Evolutionary conservation across 1,140 invertebrate genomes (phyloP).

Genomic region (Hermetia illucens): DNA sequence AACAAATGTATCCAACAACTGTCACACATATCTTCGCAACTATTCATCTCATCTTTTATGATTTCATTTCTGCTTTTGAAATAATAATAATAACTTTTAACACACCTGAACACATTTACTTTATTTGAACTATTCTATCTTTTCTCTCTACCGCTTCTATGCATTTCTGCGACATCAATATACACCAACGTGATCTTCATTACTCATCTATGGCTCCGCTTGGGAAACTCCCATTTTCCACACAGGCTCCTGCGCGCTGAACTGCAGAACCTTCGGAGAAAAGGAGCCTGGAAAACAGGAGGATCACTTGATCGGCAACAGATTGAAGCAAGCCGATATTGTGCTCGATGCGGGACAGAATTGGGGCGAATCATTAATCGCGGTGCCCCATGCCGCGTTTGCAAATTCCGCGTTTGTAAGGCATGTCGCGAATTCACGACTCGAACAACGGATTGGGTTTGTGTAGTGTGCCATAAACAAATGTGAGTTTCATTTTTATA

Average conservation of each 20-base stretch:
- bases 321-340: constrained; percentile 40
- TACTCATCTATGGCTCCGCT: too few relatives aligned
- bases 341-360: constrained; percentile 51
- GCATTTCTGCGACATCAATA: too few relatives aligned
- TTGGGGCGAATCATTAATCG: constrained; percentile 61
- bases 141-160: too few relatives aligned
- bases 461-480: constrained; percentile 57
- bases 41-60: too few relatives aligned
- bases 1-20: too few relatives aligned
- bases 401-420: constrained; percentile 57
- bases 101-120: too few relatives aligned
- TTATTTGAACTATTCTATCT: too few relatives aligned
- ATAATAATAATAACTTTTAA: too few relatives aligned
- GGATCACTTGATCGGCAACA: constrained; percentile 18
- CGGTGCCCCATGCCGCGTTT: constrained; percentile 51
- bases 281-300: constrained; percentile 37
- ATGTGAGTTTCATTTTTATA: constrained; percentile 42
- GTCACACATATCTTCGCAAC: too few relatives aligned
- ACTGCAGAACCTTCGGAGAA: constrained; percentile 41
- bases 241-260: constrained; percentile 50
- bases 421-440: constrained; percentile 49
- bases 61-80: too few relatives aligned
- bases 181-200: too few relatives aligned
- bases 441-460: constrained; percentile 51
- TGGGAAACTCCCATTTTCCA: too few relatives aligned